Evolutionary conservation across 1,140 invertebrate genomes (phyloP).

Genomic region (Aphis craccivora): DNA sequence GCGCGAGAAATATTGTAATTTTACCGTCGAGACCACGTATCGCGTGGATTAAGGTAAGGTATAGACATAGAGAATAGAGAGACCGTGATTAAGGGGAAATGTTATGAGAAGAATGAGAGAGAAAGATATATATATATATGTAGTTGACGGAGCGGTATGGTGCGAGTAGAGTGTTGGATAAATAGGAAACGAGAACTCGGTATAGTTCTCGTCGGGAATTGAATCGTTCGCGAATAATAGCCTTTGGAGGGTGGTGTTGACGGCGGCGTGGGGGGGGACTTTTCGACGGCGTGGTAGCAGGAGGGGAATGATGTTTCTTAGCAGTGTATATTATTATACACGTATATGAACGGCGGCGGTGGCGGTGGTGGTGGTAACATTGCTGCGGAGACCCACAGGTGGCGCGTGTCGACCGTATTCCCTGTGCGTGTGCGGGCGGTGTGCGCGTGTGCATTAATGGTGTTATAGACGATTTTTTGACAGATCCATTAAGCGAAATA

Average conservation of each 20-base stretch:
- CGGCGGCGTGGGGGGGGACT: neutral
- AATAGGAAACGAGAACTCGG: neutral
- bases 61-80: neutral
- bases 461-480: constrained; percentile 37
- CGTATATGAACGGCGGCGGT: neutral
- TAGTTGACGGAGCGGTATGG: neutral
- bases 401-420: constrained; percentile 8
- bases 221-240: constrained; percentile 4
- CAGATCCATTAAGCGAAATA: constrained; percentile 35
- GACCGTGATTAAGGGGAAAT: neutral
- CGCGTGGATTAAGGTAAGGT: neutral
- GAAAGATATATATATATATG: neutral
- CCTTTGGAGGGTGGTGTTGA: neutral
- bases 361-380: neutral
- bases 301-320: neutral
- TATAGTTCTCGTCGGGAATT: constrained; percentile 25
- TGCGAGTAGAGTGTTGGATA: neutral
- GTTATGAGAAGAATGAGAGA: neutral
- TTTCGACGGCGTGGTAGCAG: neutral
- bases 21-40: neutral
- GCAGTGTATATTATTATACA: neutral
- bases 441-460: neutral
- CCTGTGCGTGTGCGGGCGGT: neutral
- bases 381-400: neutral
- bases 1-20: neutral